Evolutionary conservation across 1,140 invertebrate species (phyloP), one percentile per base, ranked within the genome.

Genomic region (Drosophila sp.): DNA sequence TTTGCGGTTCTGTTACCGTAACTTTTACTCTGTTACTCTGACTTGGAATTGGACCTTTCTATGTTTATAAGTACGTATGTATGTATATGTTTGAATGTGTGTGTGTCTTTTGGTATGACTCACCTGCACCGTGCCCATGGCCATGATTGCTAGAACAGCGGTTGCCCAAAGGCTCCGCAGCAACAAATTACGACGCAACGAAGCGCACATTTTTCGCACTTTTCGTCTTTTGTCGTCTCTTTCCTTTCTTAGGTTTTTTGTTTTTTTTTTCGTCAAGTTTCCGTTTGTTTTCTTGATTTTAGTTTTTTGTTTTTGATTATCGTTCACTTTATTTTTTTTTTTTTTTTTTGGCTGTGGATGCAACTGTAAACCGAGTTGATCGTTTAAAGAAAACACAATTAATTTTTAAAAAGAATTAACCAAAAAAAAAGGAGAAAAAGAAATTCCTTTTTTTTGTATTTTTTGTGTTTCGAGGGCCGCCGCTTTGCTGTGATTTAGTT

Each of bases 151-250:
- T 10, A 62, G 66, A 23, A 62, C 7, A 47, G 60, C 60, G 41
- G 41, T 17, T 47, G 78, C 84, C 84, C 77, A 84, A 70, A 87
- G 84, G 84, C 84, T 84, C 61, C 70, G 77, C 66, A 86, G 82
- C 83, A 80, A 89, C 80, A 89, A 87, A 89, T 89, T 89, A 80
- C 83, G 83, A 74, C 79, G 83, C 80, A 83, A 40, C 66, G 83
- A 75, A 72, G 76, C 83, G 79, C 84, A 87, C 83, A 87, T 87
- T 89, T 67, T 83, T 76, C 56, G 66, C 66, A 80, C 74, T 72
- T 61, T 61, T 40, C 60, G 35, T 61, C 60, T 76, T 29, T 55
- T 41, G 17, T 17, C 17, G 17, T 68, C 63, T 71, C 66, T 38
- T 62, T 38, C 30, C 40, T 41, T 35, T 35, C 33, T 35, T 65